A percentile compares a stretch with the other conserved stretches of the same genome.
Evolutionary conservation across 2,113 vertebrate genomes (phyloP).

Genomic region (Piaya cayana): DNA sequence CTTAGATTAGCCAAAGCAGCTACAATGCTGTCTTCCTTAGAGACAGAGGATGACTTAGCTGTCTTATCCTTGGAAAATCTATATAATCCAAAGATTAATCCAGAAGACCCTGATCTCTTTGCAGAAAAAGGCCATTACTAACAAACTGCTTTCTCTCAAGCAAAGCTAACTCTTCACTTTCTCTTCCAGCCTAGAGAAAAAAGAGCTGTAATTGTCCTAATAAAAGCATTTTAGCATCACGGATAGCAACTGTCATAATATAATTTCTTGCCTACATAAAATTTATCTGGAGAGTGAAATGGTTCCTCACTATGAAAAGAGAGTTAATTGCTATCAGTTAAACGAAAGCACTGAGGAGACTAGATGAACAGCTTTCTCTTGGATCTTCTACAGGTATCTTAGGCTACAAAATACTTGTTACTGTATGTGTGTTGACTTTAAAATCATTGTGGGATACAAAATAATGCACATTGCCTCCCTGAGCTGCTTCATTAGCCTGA

Average conservation of each 20-base stretch:
- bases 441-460: slow-evolving; percentile 62
- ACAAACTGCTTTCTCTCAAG: slow-evolving; percentile 52
- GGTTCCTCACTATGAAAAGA: slow-evolving; percentile 15
- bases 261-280: slow-evolving; percentile 62
- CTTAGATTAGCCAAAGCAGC: slow-evolving; percentile 68
- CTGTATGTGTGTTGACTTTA: slow-evolving; percentile 46
- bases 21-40: slow-evolving; percentile 50
- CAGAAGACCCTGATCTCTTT: slow-evolving; percentile 60
- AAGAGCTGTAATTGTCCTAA: slow-evolving; percentile 67
- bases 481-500: slow-evolving; percentile 71
- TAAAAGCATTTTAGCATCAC: slow-evolving; percentile 58
- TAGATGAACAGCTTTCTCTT: slow-evolving; percentile 35
- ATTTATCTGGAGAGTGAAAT: slow-evolving; percentile 60
- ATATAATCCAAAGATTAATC: slow-evolving; percentile 66
- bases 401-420: slow-evolving; percentile 32
- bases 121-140: slow-evolving; percentile 55
- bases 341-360: slow-evolving; percentile 15
- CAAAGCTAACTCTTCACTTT: slow-evolving; percentile 21
- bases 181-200: slow-evolving; percentile 56
- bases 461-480: slow-evolving; percentile 28
- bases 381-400: slow-evolving; percentile 33
- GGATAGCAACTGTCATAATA: slow-evolving; percentile 63
- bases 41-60: slow-evolving; percentile 59
- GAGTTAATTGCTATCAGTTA: slow-evolving; percentile 50
- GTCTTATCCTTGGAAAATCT: slow-evolving; percentile 68